phyloP scores from a whole-genome alignment of 2,888 invertebrate species.

The Melanostoma mellinum region DNA sequence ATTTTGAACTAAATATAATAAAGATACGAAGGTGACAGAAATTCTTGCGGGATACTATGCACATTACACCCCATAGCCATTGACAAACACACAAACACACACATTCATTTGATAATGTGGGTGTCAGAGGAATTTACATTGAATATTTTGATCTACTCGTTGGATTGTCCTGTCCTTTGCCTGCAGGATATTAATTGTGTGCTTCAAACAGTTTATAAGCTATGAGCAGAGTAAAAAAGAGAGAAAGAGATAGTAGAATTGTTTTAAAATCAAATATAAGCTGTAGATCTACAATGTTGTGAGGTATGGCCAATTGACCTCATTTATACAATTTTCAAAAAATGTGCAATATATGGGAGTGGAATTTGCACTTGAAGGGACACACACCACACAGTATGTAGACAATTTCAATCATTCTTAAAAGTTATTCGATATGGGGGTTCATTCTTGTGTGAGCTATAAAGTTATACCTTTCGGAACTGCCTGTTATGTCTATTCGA shows the following conservation, averaged over 20 bases:
- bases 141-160: conserved; percentile 22
- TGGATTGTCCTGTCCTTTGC: conserved; percentile 16
- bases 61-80: neutral
- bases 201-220: conserved; percentile 15
- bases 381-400: neutral
- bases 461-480: too few relatives aligned
- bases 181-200: conserved; percentile 37
- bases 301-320: conserved; percentile 35
- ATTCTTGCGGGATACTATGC: conserved; percentile 22
- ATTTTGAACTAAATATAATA: conserved; percentile 14
- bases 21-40: conserved; percentile 9
- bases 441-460: too few relatives aligned
- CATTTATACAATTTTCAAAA: conserved; percentile 26
- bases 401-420: too few relatives aligned
- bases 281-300: conserved; percentile 25
- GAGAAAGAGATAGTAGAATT: neutral
- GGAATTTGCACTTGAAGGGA: conserved; percentile 1
- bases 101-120: conserved; percentile 10
- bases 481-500: too few relatives aligned
- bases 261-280: conserved; percentile 23
- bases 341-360: conserved; percentile 9
- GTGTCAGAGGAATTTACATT: conserved; percentile 31
- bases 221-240: neutral
- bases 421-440: too few relatives aligned
- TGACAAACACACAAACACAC: neutral